Conservation (phyloP, 2,797 vertebrate genomes). For the Morus bassanus region DNA sequence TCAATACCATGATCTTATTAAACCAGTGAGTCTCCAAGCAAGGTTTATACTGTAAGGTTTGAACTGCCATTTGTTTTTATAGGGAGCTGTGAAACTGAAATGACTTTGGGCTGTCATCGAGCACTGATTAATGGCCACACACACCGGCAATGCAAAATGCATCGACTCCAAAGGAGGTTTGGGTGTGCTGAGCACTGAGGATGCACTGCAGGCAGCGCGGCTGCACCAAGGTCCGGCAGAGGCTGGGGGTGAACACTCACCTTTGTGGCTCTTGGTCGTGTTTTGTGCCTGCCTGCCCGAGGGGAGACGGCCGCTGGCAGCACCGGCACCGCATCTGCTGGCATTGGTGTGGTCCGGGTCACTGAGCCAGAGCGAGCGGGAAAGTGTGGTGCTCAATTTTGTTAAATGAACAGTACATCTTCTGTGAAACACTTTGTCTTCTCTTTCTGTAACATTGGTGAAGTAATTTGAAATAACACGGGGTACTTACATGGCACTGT, state of each 20-base stretch:
- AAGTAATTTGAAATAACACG: neutral
- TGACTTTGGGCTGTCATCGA: neutral
- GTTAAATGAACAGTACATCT: neutral
- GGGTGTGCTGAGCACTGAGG: neutral
- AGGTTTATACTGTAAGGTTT: slow-evolving; percentile 21
- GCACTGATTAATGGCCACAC: neutral
- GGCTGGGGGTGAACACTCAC: neutral
- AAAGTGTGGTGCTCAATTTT: neutral
- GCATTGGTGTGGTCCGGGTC: neutral
- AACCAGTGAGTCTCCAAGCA: slow-evolving; percentile 20
- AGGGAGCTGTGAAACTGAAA: slow-evolving; percentile 1
- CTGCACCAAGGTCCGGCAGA: neutral
- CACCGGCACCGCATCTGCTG: neutral
- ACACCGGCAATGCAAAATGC: neutral
- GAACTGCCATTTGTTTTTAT: slow-evolving; percentile 46
- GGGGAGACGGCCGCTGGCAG: neutral
- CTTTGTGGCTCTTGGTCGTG: neutral
- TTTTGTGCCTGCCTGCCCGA: neutral
- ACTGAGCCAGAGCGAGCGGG: neutral
- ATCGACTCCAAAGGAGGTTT: neutral
- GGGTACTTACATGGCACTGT: neutral
- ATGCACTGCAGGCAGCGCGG: neutral
- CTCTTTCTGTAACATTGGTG: neutral
- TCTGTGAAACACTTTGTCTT: neutral
- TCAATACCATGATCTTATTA: slow-evolving; percentile 25